These are phyloP conservation scores for Serranus cabrilla DNA, from an alignment of 2,797 vertebrate species.

Conservation along the genomic window DNA sequence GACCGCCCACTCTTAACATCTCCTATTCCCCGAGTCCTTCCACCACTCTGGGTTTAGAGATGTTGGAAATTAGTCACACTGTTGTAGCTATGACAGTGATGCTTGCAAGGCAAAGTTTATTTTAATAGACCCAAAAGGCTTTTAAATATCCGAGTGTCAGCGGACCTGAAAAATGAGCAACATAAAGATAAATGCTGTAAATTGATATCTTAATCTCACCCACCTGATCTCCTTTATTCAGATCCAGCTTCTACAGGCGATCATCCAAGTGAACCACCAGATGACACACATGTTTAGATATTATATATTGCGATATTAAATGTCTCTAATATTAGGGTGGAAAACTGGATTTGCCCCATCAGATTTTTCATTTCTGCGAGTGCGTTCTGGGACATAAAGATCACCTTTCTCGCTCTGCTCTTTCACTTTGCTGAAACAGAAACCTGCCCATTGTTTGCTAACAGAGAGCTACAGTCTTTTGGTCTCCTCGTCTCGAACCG, in stretches of 20 bases:
- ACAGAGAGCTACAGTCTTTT: constrained; percentile 87
- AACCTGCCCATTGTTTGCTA: constrained; percentile 87
- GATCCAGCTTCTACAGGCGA: constrained; percentile 15
- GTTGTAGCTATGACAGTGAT: constrained; percentile 65
- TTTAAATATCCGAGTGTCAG: constrained; percentile 40
- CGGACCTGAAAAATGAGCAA: constrained; percentile 40
- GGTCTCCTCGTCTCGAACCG: constrained; percentile 86
- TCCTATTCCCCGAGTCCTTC: constrained; percentile 63
- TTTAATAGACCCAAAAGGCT: constrained; percentile 48
- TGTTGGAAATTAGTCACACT: constrained; percentile 88
- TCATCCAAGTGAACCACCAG: constrained; percentile 43
- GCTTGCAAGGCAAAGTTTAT: constrained; percentile 74
- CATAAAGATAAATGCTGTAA: constrained; percentile 45
- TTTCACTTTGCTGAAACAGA: constrained; percentile 85
- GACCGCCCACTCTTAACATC: constrained; percentile 81
- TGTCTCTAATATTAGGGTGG: constrained; percentile 40
- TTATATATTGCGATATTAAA: constrained; percentile 39
- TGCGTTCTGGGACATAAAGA: constrained; percentile 54
- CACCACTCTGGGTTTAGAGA: constrained; percentile 81
- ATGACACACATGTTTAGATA: constrained; percentile 33
- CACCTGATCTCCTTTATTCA: constrained; percentile 27
- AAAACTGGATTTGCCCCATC: constrained; percentile 29
- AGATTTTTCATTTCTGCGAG: constrained; percentile 46
- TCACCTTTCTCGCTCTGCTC: constrained; percentile 67
- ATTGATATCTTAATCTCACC: constrained; percentile 55